Evolutionary conservation across 2,113 vertebrate genomes (phyloP), one percentile per base, ranked within the genome.

Genomic region (Nestor notabilis): DNA sequence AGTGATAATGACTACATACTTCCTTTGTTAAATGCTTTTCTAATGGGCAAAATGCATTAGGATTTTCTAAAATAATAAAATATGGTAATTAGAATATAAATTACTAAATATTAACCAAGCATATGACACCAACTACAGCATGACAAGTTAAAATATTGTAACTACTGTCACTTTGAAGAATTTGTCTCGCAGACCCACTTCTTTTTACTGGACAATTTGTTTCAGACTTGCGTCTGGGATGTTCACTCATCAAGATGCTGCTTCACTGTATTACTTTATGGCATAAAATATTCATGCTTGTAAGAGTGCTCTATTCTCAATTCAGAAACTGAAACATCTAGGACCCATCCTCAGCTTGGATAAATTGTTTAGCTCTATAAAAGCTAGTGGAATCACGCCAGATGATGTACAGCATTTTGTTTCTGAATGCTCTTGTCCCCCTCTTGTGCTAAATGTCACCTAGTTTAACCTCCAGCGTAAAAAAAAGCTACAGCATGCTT

Each of bases 131-230:
- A 53, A 20, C 37, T 74, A 43, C 18, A 70, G 5, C 2, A 5
- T 5, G 3, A 81, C 70, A 83, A 81, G 21, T 9, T 6, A 77
- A 87, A 29, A 9, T 21, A 46, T 25, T 93, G 7, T 55, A 47
- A 55, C 11, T 89, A 44, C 29, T 85, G 44, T 43, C 49, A 65
- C 50, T 94, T 75, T 79, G 50, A 94, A 95, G 85, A 95, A 89
- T 88, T 53, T 43, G 27, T 78, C 33, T 15, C 47, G 89, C 56
- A 92, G 87, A 77, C 15, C 4, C 66, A 43, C 74, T 53, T 77
- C 66, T 75, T 93, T 90, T 84, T 56, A 46, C 56, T 86, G 43
- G 24, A 76, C 64, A 88, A 33, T 53, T 90, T 86, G 63, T 65
- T 84, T 91, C 41, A 83, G 13, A 82, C 24, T 68, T 94, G 17